Percentiles rank a stretch among this genome's conserved stretches.
phyloP scores from a whole-genome alignment of 1,140 invertebrate genomes.

The Pygmarrhopalites habei region DNA sequence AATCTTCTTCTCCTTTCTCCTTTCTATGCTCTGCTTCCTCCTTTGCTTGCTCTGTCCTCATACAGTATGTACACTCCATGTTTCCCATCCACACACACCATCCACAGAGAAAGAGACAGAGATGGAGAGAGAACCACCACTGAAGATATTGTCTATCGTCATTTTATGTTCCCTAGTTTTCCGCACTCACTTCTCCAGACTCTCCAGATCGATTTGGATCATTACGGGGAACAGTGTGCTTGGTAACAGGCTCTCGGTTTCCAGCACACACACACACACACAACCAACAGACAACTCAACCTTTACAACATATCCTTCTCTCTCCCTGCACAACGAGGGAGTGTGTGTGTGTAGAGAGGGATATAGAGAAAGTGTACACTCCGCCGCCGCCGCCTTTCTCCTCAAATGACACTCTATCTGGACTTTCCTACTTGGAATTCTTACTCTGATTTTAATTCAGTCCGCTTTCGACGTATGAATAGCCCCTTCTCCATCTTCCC shows the following conservation, averaged over 20 bases:
- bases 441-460: slow-evolving; percentile 23
- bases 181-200: slow-evolving; percentile 22
- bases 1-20: not conserved
- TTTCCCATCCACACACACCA: too few relatives aligned
- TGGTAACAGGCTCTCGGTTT: slow-evolving; percentile 23
- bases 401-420: not conserved
- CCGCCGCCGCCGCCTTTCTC: slow-evolving; percentile 5
- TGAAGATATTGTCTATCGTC: slow-evolving; percentile 28
- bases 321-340: not conserved
- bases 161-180: slow-evolving; percentile 30
- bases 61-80: too few relatives aligned
- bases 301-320: not conserved
- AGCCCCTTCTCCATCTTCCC: not conserved
- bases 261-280: too few relatives aligned
- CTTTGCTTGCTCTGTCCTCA: too few relatives aligned
- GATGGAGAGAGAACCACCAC: slow-evolving; percentile 3
- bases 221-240: slow-evolving; percentile 24
- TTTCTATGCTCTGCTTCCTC: too few relatives aligned
- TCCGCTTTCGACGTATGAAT: not conserved
- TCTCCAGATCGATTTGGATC: slow-evolving; percentile 32
- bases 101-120: not conserved
- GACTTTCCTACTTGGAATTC: not conserved
- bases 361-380: too few relatives aligned
- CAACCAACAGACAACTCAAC: slow-evolving; percentile 13
- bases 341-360: too few relatives aligned